Percentiles rank a stretch among this genome's conserved stretches.
Evolutionary conservation across 2,888 invertebrate species (phyloP).

Genomic region (Tetranychus truncatus): DNA sequence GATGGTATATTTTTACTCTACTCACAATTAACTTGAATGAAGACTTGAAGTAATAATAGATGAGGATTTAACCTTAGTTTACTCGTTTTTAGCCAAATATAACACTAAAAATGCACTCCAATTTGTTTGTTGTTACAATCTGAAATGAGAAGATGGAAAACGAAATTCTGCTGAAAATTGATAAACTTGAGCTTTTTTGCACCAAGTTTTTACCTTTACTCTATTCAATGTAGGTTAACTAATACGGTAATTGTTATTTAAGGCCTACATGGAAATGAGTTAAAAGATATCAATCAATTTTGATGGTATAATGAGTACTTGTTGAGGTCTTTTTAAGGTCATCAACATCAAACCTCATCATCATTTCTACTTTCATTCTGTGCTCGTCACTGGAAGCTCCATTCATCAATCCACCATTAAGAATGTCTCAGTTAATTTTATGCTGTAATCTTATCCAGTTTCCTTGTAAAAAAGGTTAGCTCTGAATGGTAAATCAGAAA

Average conservation of each 20-base stretch:
- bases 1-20: no score
- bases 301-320: background rate
- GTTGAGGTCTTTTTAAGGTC: background rate
- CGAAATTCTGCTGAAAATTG: no score
- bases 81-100: background rate
- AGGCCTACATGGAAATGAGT: background rate
- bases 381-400: background rate
- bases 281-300: background rate
- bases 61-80: background rate
- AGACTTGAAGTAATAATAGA: no score
- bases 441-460: background rate
- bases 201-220: background rate
- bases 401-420: background rate
- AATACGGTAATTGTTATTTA: background rate
- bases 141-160: background rate
- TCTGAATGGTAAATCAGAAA: background rate
- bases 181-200: background rate
- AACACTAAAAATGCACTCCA: no score
- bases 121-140: background rate
- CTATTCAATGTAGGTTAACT: background rate
- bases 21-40: no score
- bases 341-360: background rate
- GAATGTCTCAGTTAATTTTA: background rate
- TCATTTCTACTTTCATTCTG: background rate
- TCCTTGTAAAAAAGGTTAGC: background rate